Evolutionary conservation across 2,888 invertebrate species (phyloP), one percentile per base, ranked within the genome.

Genomic region (Adineta ricciae): DNA sequence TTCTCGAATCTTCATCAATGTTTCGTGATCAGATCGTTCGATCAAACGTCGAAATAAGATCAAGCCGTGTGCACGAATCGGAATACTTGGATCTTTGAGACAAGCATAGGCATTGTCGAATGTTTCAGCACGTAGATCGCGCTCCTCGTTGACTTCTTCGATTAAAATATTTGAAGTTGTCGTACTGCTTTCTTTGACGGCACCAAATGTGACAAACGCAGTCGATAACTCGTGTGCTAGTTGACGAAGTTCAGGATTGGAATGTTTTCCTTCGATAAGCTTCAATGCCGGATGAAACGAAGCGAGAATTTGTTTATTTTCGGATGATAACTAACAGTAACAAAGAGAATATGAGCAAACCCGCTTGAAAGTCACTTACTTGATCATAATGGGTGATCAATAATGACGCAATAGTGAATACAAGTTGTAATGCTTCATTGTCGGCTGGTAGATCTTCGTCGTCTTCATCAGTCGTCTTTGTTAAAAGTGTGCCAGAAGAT

Each of bases 31-130:
- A 87, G 92, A 92, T 32, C 90, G 90, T 88, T 93, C 92, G 84
- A 95, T 92, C n/a, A 95, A 91, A 90, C 93, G 94, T 27, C 93
- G 93, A 27, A 96, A 90, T 83, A 92, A 91, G 87, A 95, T 93
- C 56, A 95, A 91, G 14, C 94, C 95, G 90, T 95, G 95, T 21
- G 94, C 95, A 89, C 94, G 92, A 0, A 94, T 93, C n/a, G 95
- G 95, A 83, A 95, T 89, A 86, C 94, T 89, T 46, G 93, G 92
- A 91, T 94, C 94, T 88, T 92, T 93, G 36, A 94, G 91, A 89
- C 94, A 93, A 84, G 92, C 90, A 85, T 95, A 89, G 0, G 94
- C 94, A 52, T 52, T 72, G 88, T 92, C 92, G 86, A 93, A 92
- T 88, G 93, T 93, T 84, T 54, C 56, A 19, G 36, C 78, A 11